Evolutionary conservation across 2,888 invertebrate species (phyloP), one percentile per base, ranked within the genome.

Genomic region (Azorinus chamasolen): DNA sequence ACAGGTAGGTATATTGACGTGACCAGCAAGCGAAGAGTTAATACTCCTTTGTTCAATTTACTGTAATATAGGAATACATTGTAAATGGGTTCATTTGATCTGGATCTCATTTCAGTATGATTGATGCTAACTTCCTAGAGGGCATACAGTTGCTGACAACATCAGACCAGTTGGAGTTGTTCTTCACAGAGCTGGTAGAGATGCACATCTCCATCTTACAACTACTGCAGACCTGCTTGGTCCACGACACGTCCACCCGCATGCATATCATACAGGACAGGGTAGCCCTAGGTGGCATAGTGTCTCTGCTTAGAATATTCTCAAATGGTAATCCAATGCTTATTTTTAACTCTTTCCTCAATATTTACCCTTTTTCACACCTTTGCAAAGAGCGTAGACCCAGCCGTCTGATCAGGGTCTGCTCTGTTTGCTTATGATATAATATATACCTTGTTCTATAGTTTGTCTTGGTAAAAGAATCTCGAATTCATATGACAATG

Each of bases 141-240:
- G 86, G 87, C 55, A 80, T 91, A 62, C 73, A 81, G 53, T 74
- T 65, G 8, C 79, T 72, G 1, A 69, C 74, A 6, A 63, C 69
- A 41, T 64, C 71, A n/a, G 76, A 82, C 18, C 88, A 86, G 75
- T 79, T 82, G 46, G 85, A 87, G 43, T 69, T 91, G 59, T 85
- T 88, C n/a, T 87, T 90, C 76, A 73, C 84, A 20, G 89, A 91
- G 69, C 80, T 90, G n/a, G 74, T 92, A 43, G 79, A 83, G 27
- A 88, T 91, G 85, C 89, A 90, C 64, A 70, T 77, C 37, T 76
- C 83, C 32, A 81, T 91, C 3, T 58, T 90, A n/a, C 70, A 76
- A 0, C 78, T 92, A 39, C 64, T 91, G 24, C 81, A 82, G 53
- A 78, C 84, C 2, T 89, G 89, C 76, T 76, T 86, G 3, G 73